phyloP scores from a whole-genome alignment of 1,140 invertebrate genomes.

The Nephila pilipes region DNA sequence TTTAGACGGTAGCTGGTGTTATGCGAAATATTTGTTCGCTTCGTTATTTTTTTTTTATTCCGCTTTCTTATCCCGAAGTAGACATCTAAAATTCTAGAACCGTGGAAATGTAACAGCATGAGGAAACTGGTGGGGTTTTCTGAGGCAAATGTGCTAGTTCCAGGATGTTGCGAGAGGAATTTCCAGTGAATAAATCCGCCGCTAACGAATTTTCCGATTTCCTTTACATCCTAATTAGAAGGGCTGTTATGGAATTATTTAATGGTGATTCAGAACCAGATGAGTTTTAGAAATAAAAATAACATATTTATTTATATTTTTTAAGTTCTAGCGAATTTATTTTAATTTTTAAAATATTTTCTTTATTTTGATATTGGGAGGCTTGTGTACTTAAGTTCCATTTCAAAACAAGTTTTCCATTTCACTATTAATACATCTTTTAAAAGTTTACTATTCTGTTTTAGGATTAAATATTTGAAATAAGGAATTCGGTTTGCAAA shows the following conservation, averaged over 20 bases:
- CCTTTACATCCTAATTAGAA: background rate
- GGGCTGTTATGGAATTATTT: background rate
- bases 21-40: constrained; percentile 7
- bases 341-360: too few species aligned
- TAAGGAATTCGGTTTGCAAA: too few species aligned
- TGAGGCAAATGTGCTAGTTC: background rate
- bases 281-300: too few species aligned
- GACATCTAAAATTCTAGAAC: background rate
- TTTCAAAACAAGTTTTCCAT: too few species aligned
- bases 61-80: background rate
- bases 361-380: too few species aligned
- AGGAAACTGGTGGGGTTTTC: constrained; percentile 11
- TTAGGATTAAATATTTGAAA: too few species aligned
- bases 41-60: background rate
- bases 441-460: too few species aligned
- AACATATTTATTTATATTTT: too few species aligned
- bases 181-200: background rate
- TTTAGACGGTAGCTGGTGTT: background rate
- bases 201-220: background rate
- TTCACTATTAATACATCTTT: too few species aligned
- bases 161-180: constrained; percentile 29
- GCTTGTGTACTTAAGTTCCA: too few species aligned
- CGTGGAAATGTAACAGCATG: constrained; percentile 37
- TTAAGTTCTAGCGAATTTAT: too few species aligned
- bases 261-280: too few species aligned